Evolutionary conservation across 2,797 vertebrate species (phyloP), one percentile per base, ranked within the genome.

Genomic region (Sebastiscus tertius): DNA sequence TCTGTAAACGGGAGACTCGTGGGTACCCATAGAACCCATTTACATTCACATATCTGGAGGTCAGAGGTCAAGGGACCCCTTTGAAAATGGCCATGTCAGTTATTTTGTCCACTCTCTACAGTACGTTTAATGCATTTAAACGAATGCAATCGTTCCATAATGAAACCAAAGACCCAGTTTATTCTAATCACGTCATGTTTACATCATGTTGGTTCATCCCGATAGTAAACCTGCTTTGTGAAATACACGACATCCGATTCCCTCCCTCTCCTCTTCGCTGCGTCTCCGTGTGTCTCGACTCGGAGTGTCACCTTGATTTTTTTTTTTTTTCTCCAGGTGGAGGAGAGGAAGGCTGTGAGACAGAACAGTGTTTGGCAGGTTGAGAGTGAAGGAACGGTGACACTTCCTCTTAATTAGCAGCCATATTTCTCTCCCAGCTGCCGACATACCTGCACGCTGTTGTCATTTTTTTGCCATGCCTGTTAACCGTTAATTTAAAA

Each of bases 351-450:
- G 56, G 33, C 77, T 72, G 70, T 36, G 78, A 88, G 84, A 81
- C 58, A 69, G 71, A 80, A 55, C 74, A 29, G 52, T 6, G 73
- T 64, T 77, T 87, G 72, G 67, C 84, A 83, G 84, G 39, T 24
- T 76, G 61, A 82, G 63, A 79, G 56, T 80, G 83, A 89, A 49
- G 77, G 31, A 84, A 85, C 67, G 8, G 29, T 82, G 82, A 82
- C 81, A 72, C 79, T 39, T 87, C 63, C 34, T 33, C 66, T 87
- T 91, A 87, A 91, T 91, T 88, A 86, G 81, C 79, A 85, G 75
- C 34, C 67, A 29, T 52, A 46, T 85, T 49, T 84, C 24, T 39
- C 33, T 74, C 24, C 36, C 58, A 42, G 72, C 79, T 75, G 70
- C 75, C 12, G 8, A 79, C 24, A 72, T 74, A 49, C 70, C 77